Conservation (phyloP, 2,888 invertebrate genomes). For the Eupithecia exiguata region DNA sequence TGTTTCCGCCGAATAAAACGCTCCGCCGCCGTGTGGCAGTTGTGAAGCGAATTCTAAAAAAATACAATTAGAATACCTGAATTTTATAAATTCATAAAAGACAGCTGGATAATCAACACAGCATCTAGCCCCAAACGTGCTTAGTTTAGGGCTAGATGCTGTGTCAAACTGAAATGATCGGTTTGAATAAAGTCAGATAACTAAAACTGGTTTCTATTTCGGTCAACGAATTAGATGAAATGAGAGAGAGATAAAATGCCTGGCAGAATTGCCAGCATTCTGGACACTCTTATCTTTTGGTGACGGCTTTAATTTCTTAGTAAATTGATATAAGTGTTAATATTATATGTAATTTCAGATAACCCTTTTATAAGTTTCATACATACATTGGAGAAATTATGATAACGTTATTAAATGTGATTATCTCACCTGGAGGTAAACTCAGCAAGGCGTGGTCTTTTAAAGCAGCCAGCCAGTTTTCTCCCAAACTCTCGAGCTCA, state of each 20-base stretch:
- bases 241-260: no score
- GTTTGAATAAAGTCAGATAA: not conserved
- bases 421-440: constrained; percentile 88
- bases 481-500: constrained; percentile 94
- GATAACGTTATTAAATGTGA: constrained; percentile 33
- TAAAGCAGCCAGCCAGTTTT: constrained; percentile 97
- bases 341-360: no score
- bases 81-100: not conserved
- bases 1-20: constrained; percentile 98
- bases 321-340: no score
- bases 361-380: no score
- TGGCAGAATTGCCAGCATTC: no score
- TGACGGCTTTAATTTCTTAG: no score
- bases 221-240: no score
- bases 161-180: not conserved
- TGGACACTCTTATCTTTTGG: no score
- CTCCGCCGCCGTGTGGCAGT: constrained; percentile 97
- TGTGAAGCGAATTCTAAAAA: constrained; percentile 94
- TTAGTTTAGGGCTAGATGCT: no score
- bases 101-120: not conserved
- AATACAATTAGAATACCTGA: not conserved
- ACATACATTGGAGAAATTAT: not conserved
- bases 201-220: no score
- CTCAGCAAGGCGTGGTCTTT: constrained; percentile 97
- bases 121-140: no score